Base-by-base conservation (phyloP, 2,888 invertebrate species). In the Cynaeus angustus region DNA sequence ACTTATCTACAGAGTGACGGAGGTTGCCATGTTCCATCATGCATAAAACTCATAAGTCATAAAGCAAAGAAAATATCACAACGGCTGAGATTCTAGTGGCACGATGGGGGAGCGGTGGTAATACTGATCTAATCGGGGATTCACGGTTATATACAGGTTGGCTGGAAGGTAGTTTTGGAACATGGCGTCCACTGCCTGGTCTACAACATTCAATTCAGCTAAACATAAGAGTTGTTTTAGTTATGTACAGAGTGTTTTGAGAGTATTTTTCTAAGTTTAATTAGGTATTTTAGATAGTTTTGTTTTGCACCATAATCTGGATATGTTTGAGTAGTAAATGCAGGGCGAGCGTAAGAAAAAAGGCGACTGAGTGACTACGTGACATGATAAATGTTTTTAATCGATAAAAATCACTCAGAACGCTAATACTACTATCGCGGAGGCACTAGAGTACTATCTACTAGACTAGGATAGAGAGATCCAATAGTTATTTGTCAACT, bases 381-480 rank as follows among this genome's bases (percentile, higher is more conserved):
- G 66, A 66, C 66, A 66, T 56, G 66, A 69, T 21, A 64, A 68
- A 71, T 71, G 59, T 71, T 48, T 74, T 73, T 75, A 53, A 45
- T 52, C 43, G 64, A 53, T 64, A 43, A 64, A 53, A 70, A 71
- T 71, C 74, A 73, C 78, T 78, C 75, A 72, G 75, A 75, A 74
- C 80, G 80, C 81, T 81, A 81, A 82, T 82, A 82, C 82, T 83
- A 83, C 80, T 78, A 77, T 80, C 81, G 83, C 84, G 78, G 84
- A 84, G 84, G 84, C 84, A 84, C 84, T 84, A 84, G 81, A 82
- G 81, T 81, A 80, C 83, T 83, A 83, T 80, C 78, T 76, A 80
- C 82, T 81, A 83, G 76, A 82, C 80, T 81, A 82, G 77, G 79
- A 77, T 78, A 80, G 78, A 78, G 77, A 75, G 73, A 75, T 72